Base-by-base conservation (phyloP, 2,888 invertebrate species). In the Macrosiphum euphorbiae region DNA sequence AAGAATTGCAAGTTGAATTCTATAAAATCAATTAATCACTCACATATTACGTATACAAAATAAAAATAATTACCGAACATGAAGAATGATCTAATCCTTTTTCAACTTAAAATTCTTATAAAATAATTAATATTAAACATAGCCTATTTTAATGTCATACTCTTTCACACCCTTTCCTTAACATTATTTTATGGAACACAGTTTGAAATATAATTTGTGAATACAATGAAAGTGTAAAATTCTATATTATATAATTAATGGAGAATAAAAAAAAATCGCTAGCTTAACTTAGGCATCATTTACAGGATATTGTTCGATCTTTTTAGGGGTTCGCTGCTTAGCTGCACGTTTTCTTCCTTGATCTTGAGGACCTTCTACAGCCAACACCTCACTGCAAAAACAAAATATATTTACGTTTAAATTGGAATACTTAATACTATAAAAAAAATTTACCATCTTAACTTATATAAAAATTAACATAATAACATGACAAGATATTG, bases 291-390 rank as follows among this genome's bases (percentile, higher is more conserved):
- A 92, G 44, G 88, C 92, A 24, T 89, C 89, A 26, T 93, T 89
- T 26, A 85, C 47, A 58, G 89, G 93, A 35, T 89, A 55, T 47
- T 93, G 89, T 28, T 93, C 85, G 3, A 93, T 93, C 84, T 93
- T 94, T 90, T 94, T 94, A 5, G 89, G 90, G 0, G 90, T 90
- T 0, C 90, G 61, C 50, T 94, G 94, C 50, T 94, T 94, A 7
- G 61, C 84, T 41, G 90, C 58, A 50, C 94, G 84, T 90, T 94
- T 94, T 85, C 90, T 94, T 67, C 89, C 94, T 61, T 89, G 90
- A n/a, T 94, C 86, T 8, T 35, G 58, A 0, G n/a, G 78, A 47
- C 16, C 52, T 90, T 94, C 94, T n/a, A 94, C 67, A 41, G 94
- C 67, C 50, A 94, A 90, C 35, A 52, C 50, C 11, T 94, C 94